These are phyloP conservation scores for Naso thynnoides DNA, from an alignment of 2,797 vertebrate genomes.

Conservation along the genomic window DNA sequence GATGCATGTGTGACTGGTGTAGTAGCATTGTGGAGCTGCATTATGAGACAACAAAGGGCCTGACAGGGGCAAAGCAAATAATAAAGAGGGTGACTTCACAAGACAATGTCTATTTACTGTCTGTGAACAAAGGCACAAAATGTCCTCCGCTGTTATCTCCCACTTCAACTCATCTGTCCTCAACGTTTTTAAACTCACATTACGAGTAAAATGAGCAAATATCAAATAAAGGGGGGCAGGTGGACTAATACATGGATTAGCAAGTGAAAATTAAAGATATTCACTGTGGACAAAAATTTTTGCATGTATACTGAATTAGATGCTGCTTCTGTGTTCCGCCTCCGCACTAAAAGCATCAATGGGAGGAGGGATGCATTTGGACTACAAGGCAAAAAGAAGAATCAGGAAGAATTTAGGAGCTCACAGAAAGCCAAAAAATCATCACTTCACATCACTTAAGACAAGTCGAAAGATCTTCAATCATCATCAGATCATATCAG, in stretches of 20 bases:
- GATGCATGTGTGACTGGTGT: constrained; percentile 66
- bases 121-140: constrained; percentile 47
- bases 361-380: neutral
- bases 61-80: constrained; percentile 59
- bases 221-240: neutral
- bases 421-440: neutral
- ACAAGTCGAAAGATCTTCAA: neutral
- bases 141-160: constrained; percentile 9
- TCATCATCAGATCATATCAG: neutral
- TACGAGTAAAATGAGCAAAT: constrained; percentile 19
- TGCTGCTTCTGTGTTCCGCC: neutral
- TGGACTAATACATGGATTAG: neutral
- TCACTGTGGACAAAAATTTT: neutral
- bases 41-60: constrained; percentile 69
- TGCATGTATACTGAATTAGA: neutral
- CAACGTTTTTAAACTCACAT: neutral
- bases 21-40: constrained; percentile 53
- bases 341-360: neutral
- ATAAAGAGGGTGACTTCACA: constrained; percentile 49
- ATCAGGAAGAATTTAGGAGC: neutral
- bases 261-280: neutral
- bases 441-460: neutral
- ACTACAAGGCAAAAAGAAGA: neutral
- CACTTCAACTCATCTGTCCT: constrained; percentile 18
- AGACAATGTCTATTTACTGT: constrained; percentile 59